Evolutionary conservation across 2,888 invertebrate species (phyloP).

Genomic region (Pandemis heparana): DNA sequence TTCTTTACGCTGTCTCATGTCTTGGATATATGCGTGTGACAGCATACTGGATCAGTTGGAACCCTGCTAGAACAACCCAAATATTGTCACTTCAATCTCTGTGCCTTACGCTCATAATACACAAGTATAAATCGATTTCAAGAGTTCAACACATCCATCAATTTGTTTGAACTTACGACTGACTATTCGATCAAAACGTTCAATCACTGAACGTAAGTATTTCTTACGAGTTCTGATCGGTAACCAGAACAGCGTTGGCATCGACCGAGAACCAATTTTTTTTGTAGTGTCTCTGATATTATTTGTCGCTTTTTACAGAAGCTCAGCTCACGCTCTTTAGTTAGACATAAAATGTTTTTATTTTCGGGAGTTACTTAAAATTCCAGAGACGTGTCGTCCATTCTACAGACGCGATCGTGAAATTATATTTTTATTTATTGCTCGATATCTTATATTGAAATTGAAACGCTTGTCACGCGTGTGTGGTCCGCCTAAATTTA

Average conservation of each 20-base stretch:
- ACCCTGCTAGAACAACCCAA: too few species aligned
- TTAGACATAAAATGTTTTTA: background rate
- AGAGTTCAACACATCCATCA: background rate
- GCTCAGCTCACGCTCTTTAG: background rate
- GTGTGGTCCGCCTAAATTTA: background rate
- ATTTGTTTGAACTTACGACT: background rate
- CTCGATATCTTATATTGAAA: background rate
- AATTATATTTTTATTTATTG: conserved; percentile 1
- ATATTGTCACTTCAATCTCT: too few species aligned
- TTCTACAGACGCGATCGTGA: conserved; percentile 3
- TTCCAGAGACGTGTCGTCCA: background rate
- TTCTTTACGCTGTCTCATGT: too few species aligned
- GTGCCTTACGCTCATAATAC: too few species aligned
- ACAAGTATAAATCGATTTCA: too few species aligned
- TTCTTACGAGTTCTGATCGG: background rate
- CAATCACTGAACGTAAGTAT: background rate
- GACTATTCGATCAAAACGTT: background rate
- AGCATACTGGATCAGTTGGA: too few species aligned
- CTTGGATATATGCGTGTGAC: too few species aligned
- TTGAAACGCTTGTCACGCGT: background rate
- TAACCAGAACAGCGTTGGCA: background rate
- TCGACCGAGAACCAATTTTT: background rate
- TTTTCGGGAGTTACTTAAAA: conserved; percentile 7
- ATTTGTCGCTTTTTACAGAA: too few species aligned
- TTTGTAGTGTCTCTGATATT: too few species aligned